Evolutionary conservation across 2,113 vertebrate genomes (phyloP).

Genomic region (Notarius lentiginosus): DNA sequence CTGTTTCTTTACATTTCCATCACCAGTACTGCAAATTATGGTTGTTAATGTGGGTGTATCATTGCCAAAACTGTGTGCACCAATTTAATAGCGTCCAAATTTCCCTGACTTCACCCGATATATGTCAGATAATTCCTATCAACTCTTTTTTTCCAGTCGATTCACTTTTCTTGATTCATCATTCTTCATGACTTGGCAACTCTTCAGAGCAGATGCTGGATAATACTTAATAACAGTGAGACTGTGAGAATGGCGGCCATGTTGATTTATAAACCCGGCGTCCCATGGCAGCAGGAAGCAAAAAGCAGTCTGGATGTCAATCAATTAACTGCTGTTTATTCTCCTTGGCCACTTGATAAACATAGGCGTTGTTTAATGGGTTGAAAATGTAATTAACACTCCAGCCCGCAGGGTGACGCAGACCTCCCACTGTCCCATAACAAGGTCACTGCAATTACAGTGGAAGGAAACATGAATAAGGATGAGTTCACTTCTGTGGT

Average conservation of each 20-base stretch:
- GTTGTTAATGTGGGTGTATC: background rate
- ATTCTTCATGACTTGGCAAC: too few species aligned
- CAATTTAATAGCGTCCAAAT: background rate
- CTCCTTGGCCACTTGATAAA: constrained; percentile 46
- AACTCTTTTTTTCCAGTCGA: background rate
- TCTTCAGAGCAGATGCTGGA: constrained; percentile 1
- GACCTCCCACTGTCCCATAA: constrained; percentile 10
- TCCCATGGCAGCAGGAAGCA: background rate
- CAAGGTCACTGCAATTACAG: constrained; percentile 29
- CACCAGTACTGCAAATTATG: background rate
- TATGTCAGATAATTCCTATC: background rate
- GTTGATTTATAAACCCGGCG: constrained; percentile 14
- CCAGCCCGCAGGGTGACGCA: constrained; percentile 26
- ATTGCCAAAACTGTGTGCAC: background rate
- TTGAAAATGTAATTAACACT: constrained; percentile 50
- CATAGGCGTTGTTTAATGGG: constrained; percentile 42
- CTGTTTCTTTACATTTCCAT: background rate
- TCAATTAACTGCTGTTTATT: constrained; percentile 52
- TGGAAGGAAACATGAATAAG: constrained; percentile 38
- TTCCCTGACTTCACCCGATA: background rate
- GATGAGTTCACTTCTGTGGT: background rate
- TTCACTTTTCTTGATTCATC: background rate
- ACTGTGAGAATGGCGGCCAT: constrained; percentile 12
- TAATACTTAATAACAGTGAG: constrained; percentile 14
- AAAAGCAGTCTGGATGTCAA: constrained; percentile 27